These are phyloP conservation scores for Melanotaenia pygmaea DNA, from an alignment of 2,797 vertebrate species.

Conservation along the genomic window DNA sequence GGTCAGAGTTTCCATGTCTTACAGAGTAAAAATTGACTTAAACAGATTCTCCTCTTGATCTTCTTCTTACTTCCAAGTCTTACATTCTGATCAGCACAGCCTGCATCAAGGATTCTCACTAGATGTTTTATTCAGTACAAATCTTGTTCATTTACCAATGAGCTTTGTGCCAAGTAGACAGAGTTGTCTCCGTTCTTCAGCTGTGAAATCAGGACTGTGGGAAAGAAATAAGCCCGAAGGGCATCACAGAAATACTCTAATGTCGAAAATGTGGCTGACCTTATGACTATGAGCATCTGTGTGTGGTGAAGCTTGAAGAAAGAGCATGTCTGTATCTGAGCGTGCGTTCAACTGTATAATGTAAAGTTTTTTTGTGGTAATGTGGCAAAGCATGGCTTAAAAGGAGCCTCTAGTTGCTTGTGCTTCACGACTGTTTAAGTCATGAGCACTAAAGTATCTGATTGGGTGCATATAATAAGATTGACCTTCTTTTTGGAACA, in stretches of 20 bases:
- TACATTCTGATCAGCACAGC: slow-evolving; percentile 44
- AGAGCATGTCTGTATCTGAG: slow-evolving; percentile 27
- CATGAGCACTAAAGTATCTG: slow-evolving; percentile 5
- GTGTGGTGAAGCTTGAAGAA: slow-evolving; percentile 30
- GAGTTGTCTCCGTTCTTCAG: slow-evolving; percentile 56
- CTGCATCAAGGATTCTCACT: slow-evolving; percentile 40
- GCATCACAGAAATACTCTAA: not conserved
- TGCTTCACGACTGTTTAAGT: slow-evolving; percentile 14
- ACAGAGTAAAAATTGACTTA: slow-evolving; percentile 44
- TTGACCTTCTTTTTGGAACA: slow-evolving; percentile 58
- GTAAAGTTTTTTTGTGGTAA: not conserved
- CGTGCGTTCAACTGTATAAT: slow-evolving; percentile 12
- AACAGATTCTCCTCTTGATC: slow-evolving; percentile 55
- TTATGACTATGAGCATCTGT: slow-evolving; percentile 23
- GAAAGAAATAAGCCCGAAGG: slow-evolving; percentile 11
- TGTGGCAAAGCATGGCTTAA: slow-evolving; percentile 4
- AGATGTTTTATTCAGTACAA: slow-evolving; percentile 68
- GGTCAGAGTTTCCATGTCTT: slow-evolving; percentile 32
- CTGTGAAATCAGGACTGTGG: slow-evolving; percentile 62
- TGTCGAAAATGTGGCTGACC: slow-evolving; percentile 41
- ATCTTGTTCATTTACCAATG: slow-evolving; percentile 66
- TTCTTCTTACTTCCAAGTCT: slow-evolving; percentile 45
- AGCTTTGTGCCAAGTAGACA: slow-evolving; percentile 55
- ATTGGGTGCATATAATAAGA: slow-evolving; percentile 28
- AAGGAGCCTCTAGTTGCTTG: slow-evolving; percentile 5